Conservation (phyloP, 2,797 vertebrate genomes). For the Serranus cabrilla region DNA sequence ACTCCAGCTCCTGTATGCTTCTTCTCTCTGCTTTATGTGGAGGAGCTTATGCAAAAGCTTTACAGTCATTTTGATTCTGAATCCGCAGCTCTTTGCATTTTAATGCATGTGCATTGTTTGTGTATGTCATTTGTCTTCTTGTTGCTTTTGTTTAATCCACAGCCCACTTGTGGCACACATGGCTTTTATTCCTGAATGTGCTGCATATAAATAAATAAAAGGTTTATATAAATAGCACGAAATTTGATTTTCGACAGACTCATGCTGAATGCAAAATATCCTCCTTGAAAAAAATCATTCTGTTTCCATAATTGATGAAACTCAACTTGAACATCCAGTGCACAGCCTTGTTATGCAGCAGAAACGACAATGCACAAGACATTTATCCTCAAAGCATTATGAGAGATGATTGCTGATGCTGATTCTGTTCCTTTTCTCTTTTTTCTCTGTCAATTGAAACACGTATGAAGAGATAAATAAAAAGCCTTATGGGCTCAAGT, state of each 20-base stretch:
- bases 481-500: too few species aligned
- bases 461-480: too few species aligned
- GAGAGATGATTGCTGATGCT: too few species aligned
- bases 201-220: neutral
- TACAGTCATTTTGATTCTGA: neutral
- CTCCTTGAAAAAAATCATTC: neutral
- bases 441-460: too few species aligned
- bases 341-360: neutral
- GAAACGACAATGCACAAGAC: neutral
- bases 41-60: neutral
- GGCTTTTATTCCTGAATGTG: neutral
- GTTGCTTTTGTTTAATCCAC: neutral
- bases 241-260: neutral
- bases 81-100: neutral
- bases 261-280: neutral
- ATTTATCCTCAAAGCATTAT: neutral
- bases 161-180: neutral
- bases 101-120: neutral
- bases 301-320: neutral
- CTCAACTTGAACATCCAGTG: neutral
- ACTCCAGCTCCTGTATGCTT: neutral
- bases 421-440: too few species aligned
- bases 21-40: neutral
- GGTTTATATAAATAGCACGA: neutral
- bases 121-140: neutral